Evolutionary conservation across 1,140 invertebrate genomes (phyloP), one percentile per base, ranked within the genome.

Genomic region (Meloidogyne exigua): DNA sequence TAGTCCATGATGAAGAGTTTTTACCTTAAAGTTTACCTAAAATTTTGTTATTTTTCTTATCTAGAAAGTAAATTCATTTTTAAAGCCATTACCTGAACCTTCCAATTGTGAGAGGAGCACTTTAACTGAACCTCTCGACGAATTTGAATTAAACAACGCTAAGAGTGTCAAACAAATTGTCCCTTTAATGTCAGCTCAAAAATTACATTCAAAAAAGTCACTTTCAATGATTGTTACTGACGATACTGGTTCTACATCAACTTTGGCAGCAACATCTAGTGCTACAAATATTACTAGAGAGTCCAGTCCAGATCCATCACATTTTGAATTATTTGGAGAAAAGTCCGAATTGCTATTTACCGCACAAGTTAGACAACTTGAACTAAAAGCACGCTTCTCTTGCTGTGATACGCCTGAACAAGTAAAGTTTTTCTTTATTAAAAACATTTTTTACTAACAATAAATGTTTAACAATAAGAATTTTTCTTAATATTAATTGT

Each of bases 271-370:
- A n/a, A 9, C 18, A 57, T 7, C 49, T 57, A 2, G 18, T 1
- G 3, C 49, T 57, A 1, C 3, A 39, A 10, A 15, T 57, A n/a
- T 57, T 57, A 57, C 18, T n/a, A 57, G 49, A 10, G 49, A 57
- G 10, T 57, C 49, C 18, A 57, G 49, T 57, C 49, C 49, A 57
- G 49, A 66, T 26, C 76, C 76, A 2, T 78, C 76, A 44, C 42
- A 21, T 26, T 64, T 28, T 62, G 65, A 66, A 57, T 76, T 78
- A 18, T 49, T 32, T 21, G 76, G 63, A 0, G 76, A 78, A 36
- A 78, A 77, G 64, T 68, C 76, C 9, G 74, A 36, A 21, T 66
- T 78, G 28, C 66, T 78, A 21, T 78, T 78, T 68, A 68, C 68
- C 9, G 76, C 76, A 13, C 21, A 75, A 62, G n/a, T 78, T 5